Evolutionary conservation across 2,888 invertebrate species (phyloP), one percentile per base, ranked within the genome.

Genomic region (Machimus atricapillus): DNA sequence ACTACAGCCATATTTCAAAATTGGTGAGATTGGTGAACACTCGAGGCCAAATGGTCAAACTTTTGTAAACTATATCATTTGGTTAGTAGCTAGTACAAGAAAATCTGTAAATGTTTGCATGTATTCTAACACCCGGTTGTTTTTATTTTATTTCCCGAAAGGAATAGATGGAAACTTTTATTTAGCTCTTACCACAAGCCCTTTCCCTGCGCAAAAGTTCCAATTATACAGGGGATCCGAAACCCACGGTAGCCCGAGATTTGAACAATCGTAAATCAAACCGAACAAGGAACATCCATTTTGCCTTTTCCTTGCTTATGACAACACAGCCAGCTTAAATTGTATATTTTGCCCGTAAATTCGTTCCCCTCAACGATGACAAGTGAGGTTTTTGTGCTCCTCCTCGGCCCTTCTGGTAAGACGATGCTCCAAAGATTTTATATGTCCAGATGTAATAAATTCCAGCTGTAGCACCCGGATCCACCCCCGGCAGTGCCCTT

Each of bases 321-420:
- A 87, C 87, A 87, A 87, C 66, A 79, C 40, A 52, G 43, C 78
- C 86, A 74, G 78, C 87, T 87, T 81, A 87, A 86, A 87, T 87
- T 87, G 87, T 87, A 87, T 87, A 87, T 87, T 87, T 86, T 81
- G 46, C 78, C 81, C 86, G 87, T 87, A 86, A 87, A 87, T 86
- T 86, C 34, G 73, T 86, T 74, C 78, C 27, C 58, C 76, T 1
- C 66, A 7, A 46, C 27, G 78, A 43, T 40, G 31, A 77, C 58
- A 81, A 81, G 56, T 66, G 66, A 85, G 77, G 58, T 31, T 23
- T 79, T 46, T 74, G 43, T 78, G 66, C 31, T 79, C 79, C 56
- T 85, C 81, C 74, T 81, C 85, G 78, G 79, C 81, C 34, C 81
- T 86, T 73, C 74, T 73, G 46, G 87, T 85, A 78, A 87, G 87